Percentiles rank a stretch among this genome's conserved stretches.
phyloP scores from a whole-genome alignment of 2,113 vertebrate species.

The Myanophis thanlyinensis region DNA sequence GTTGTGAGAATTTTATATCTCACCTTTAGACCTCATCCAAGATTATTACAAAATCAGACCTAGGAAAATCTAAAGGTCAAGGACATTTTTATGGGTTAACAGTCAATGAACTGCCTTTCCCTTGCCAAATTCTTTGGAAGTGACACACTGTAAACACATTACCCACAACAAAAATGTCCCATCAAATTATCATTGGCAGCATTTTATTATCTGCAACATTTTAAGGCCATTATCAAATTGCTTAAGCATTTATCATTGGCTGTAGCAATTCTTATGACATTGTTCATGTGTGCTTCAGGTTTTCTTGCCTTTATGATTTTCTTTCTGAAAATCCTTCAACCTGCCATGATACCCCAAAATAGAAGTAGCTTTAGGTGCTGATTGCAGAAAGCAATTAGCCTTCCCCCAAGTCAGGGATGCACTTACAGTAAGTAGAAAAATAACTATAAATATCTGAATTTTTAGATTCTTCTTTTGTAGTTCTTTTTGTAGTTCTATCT shows the following conservation, averaged over 20 bases:
- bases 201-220: constrained; percentile 23
- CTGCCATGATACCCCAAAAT: neutral
- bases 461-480: no score
- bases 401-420: neutral
- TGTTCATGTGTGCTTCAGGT: neutral
- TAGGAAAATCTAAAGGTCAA: neutral
- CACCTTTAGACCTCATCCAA: neutral
- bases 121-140: constrained; percentile 3
- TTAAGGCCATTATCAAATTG: constrained; percentile 13
- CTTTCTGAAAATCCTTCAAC: neutral
- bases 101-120: neutral
- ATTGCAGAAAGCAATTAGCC: neutral
- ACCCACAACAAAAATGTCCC: constrained; percentile 9
- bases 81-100: neutral
- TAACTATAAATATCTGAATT: neutral
- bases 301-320: neutral
- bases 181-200: neutral
- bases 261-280: constrained; percentile 1
- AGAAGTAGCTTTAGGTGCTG: neutral
- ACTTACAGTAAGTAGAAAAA: neutral
- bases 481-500: no score
- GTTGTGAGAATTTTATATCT: neutral
- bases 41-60: neutral
- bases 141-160: neutral
- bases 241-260: neutral